These are phyloP conservation scores for Australoheros facetus DNA, from an alignment of 2,797 vertebrate genomes.

Conservation along the genomic window DNA sequence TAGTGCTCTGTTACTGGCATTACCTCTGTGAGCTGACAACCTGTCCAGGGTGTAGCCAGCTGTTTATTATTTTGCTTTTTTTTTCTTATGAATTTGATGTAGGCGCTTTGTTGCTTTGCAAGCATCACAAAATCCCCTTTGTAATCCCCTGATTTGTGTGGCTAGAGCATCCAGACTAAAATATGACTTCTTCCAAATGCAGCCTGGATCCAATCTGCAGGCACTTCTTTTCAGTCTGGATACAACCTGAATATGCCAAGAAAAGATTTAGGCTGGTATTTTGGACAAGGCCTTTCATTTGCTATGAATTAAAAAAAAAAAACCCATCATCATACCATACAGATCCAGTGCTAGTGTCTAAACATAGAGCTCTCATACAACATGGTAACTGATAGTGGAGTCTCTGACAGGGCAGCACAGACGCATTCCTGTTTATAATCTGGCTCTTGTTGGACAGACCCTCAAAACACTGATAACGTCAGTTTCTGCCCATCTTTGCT, in stretches of 20 bases:
- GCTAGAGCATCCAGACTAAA: neutral
- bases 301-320: neutral
- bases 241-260: neutral
- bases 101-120: neutral
- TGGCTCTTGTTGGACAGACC: slow-evolving; percentile 67
- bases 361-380: slow-evolving; percentile 40
- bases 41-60: neutral
- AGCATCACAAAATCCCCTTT: neutral
- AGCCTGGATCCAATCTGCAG: neutral
- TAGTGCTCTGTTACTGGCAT: neutral
- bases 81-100: neutral
- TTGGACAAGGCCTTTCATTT: neutral
- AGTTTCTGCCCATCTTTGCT: slow-evolving; percentile 48
- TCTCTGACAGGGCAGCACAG: slow-evolving; percentile 51
- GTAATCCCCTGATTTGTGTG: neutral
- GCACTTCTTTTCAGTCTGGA: neutral
- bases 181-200: neutral
- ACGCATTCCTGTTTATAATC: slow-evolving; percentile 73
- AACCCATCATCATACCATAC: neutral
- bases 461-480: slow-evolving; percentile 69
- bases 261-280: neutral
- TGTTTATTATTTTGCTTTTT: neutral
- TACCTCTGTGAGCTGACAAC: neutral
- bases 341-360: slow-evolving; percentile 3
- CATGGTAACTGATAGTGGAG: slow-evolving; percentile 50